Evolutionary conservation across 37 sponge, comb jelly and placozoan species (phyloP).

Genomic region (Ianthella basta): DNA sequence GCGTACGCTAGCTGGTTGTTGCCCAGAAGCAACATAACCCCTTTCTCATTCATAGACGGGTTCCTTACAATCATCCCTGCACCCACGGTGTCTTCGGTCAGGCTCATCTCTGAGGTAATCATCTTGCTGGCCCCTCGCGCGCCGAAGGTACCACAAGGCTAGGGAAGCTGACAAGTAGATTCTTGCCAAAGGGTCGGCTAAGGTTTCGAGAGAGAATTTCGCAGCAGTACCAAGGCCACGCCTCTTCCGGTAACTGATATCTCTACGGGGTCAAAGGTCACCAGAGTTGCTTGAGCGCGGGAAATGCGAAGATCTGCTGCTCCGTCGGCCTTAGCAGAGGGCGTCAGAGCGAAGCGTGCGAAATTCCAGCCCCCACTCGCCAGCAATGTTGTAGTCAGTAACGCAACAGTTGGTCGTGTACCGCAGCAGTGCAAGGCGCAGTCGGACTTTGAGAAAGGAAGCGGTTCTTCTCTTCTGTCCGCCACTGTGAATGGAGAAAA

Average conservation of each 20-base stretch:
- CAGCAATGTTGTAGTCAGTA: neutral
- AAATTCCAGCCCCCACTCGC: constrained; percentile 74
- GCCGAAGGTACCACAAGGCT: too few relatives aligned
- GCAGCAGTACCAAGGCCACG: too few relatives aligned
- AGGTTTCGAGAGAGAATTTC: too few relatives aligned
- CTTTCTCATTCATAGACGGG: constrained; percentile 2
- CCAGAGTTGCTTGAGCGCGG: neutral
- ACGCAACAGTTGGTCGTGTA: neutral
- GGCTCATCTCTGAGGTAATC: too few relatives aligned
- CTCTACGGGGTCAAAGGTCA: neutral
- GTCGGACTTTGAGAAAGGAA: neutral
- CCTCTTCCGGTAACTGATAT: neutral
- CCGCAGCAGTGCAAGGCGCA: too few relatives aligned
- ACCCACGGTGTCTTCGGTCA: neutral
- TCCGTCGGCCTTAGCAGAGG: constrained; percentile 46
- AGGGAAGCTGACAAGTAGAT: too few relatives aligned
- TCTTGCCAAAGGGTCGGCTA: too few relatives aligned
- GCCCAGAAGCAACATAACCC: neutral
- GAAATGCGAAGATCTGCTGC: constrained; percentile 81
- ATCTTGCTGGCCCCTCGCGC: too few relatives aligned
- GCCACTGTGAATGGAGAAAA: neutral
- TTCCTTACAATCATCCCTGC: neutral
- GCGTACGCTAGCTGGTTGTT: constrained; percentile 23
- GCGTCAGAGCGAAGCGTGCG: constrained; percentile 42
- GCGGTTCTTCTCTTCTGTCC: neutral